Percentiles rank a stretch among this genome's conserved stretches.
phyloP scores from a whole-genome alignment of 1,140 invertebrate species.

The Galleria mellonella region DNA sequence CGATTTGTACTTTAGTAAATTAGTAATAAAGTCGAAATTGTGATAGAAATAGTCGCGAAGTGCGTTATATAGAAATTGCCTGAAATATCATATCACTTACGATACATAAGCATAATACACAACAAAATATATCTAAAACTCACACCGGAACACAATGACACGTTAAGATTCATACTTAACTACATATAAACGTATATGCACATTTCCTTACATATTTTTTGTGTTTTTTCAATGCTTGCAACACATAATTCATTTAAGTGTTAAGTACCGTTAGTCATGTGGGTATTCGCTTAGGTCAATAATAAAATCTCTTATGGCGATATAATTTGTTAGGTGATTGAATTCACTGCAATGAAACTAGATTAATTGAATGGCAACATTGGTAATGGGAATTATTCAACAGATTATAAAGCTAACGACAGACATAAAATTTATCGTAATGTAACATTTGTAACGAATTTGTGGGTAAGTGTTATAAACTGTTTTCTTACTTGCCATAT shows the following conservation, averaged over 20 bases:
- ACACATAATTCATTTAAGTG: conserved; percentile 22
- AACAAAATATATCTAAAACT: conserved; percentile 15
- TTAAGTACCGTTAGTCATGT: conserved; percentile 37
- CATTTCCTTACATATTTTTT: conserved; percentile 26
- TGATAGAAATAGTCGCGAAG: neutral
- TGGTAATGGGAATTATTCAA: too few species aligned
- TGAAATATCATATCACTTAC: conserved; percentile 17
- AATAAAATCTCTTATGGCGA: neutral
- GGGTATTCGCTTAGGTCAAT: conserved; percentile 3
- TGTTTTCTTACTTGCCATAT: too few species aligned
- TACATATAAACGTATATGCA: conserved; percentile 34
- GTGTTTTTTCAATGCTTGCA: conserved; percentile 26
- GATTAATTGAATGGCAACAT: too few species aligned
- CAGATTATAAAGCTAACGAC: too few species aligned
- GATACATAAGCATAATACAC: conserved; percentile 6
- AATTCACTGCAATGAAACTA: too few species aligned
- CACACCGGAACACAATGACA: conserved; percentile 15
- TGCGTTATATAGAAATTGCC: neutral
- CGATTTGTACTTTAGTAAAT: conserved; percentile 17
- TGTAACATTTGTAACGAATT: too few species aligned
- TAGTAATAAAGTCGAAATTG: neutral
- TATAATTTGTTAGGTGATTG: too few species aligned
- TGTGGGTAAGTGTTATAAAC: too few species aligned
- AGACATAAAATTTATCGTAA: too few species aligned
- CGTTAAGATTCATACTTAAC: conserved; percentile 17